Conservation (phyloP, 2,113 vertebrate species). For the Triplophysa tibetana region DNA sequence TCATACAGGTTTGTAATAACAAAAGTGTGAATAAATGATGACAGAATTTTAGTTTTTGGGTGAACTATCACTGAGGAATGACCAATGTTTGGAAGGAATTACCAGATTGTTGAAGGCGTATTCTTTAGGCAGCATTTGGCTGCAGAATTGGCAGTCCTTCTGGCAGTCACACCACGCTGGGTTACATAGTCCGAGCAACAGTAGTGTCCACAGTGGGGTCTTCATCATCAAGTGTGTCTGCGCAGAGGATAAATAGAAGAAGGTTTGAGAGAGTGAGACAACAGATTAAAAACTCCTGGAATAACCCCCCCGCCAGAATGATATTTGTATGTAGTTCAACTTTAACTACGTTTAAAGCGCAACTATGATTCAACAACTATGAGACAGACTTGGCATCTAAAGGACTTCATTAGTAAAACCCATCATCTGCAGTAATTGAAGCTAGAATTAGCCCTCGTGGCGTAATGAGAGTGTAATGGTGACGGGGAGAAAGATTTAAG, state of each 20-base stretch:
- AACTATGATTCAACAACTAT: slow-evolving; percentile 39
- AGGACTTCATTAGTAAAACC: slow-evolving; percentile 73
- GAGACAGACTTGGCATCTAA: slow-evolving; percentile 55
- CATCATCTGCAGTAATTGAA: slow-evolving; percentile 70
- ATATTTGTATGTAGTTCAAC: background rate
- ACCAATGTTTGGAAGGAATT: slow-evolving; percentile 40
- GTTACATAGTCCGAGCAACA: slow-evolving; percentile 84
- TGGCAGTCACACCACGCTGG: slow-evolving; percentile 80
- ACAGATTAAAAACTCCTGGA: background rate
- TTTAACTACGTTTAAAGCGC: slow-evolving; percentile 28
- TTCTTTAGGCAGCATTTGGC: slow-evolving; percentile 72
- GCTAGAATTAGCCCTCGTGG: slow-evolving; percentile 64
- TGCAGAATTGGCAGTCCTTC: slow-evolving; percentile 84
- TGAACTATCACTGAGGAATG: no score
- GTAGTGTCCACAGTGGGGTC: slow-evolving; percentile 78
- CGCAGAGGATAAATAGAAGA: background rate
- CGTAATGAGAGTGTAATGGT: slow-evolving; percentile 29
- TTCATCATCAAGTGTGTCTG: slow-evolving; percentile 76
- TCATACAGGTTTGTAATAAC: no score
- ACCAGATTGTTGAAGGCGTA: slow-evolving; percentile 82
- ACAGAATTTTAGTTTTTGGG: no score
- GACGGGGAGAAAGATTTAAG: slow-evolving; percentile 20
- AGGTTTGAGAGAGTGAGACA: background rate
- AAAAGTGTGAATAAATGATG: no score
- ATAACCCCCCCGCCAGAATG: background rate